A percentile compares a stretch with the other conserved stretches of the same genome.
Conservation (phyloP, 30 jellyfish, hydroid and myxozoan genomes). For the Sanderia malayensis region DNA sequence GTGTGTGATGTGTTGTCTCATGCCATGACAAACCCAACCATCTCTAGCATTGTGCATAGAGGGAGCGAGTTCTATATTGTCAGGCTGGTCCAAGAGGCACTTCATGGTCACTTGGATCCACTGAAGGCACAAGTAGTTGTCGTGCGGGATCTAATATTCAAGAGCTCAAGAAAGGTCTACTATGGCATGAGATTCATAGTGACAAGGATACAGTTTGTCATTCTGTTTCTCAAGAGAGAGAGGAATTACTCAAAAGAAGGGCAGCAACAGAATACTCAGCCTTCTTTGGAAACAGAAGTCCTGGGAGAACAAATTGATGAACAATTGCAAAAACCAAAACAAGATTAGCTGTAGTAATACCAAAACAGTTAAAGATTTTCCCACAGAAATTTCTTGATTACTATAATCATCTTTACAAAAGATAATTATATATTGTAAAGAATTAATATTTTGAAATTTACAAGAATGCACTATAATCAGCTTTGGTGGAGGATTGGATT, state of each 20-base stretch:
- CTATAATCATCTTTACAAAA: no score
- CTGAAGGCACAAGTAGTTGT: conserved; percentile 87
- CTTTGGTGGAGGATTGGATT: no score
- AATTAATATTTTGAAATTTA: no score
- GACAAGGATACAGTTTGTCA: conserved; percentile 60
- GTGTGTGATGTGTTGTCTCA: conserved; percentile 1
- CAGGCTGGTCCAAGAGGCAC: conserved; percentile 59
- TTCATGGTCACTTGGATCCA: conserved; percentile 91
- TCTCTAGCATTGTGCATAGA: conserved; percentile 25
- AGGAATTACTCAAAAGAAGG: conserved; percentile 82
- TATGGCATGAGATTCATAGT: conserved; percentile 71
- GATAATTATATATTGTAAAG: no score
- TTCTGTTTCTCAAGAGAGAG: conserved; percentile 79
- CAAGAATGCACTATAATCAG: no score
- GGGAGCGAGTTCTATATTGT: conserved; percentile 61
- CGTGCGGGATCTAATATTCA: conserved; percentile 59
- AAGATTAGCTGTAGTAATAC: no score
- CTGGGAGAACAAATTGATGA: no score
- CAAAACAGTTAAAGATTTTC: no score
- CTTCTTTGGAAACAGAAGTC: no score
- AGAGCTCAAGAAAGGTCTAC: conserved; percentile 61
- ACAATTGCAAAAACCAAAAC: no score
- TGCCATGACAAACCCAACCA: conserved; percentile 42
- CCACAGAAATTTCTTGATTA: no score
- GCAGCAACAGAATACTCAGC: no score